Evolutionary conservation across 2,113 vertebrate genomes (phyloP), one percentile per base, ranked within the genome.

Genomic region (Vulpes vulpes): DNA sequence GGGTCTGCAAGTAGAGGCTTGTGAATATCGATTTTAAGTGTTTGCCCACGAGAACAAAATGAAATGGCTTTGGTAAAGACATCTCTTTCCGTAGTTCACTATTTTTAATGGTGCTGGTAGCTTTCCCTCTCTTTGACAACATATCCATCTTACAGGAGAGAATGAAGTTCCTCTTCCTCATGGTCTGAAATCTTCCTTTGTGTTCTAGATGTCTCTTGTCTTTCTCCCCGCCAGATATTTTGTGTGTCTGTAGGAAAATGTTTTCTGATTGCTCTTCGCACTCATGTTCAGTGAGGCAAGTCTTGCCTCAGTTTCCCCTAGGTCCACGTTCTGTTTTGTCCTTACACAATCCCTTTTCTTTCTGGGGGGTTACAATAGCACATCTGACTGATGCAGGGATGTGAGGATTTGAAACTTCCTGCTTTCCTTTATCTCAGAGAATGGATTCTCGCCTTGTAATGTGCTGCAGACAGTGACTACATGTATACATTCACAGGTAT

Each of bases 81-180:
- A 4, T 57, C 3, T 85, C 49, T 93, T 78, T 85, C 32, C 16
- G n/a, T 73, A 49, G 32, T 90, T 96, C 91, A 62, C 55, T 62
- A 60, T 85, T 89, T 82, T 67, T 80, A 96, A 64, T 25, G 16
- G 27, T 67, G 27, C 32, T 35, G 71, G 49, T 79, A 64, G n/a
- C 38, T 71, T 71, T 59, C 2, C 7, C 23, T 8, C 11, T 83
- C 49, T 89, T 88, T 89, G n/a, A 91, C 85, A 76, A 89, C 12
- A 30, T 4, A 4, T 78, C 17, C 59, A 11, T 43, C 67, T 62
- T 86, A n/a, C 2, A 35, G 55, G 35, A 1, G 1, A 3, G 9
- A 65, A 27, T 32, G 43, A n/a, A 19, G 15, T 11, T 20, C 93
- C 2, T 83, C 76, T n/a, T 93, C 74, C 65, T 90, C 2, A 0